Base-by-base conservation (phyloP, 2,113 vertebrate species). In the Triplophysa rosa region DNA sequence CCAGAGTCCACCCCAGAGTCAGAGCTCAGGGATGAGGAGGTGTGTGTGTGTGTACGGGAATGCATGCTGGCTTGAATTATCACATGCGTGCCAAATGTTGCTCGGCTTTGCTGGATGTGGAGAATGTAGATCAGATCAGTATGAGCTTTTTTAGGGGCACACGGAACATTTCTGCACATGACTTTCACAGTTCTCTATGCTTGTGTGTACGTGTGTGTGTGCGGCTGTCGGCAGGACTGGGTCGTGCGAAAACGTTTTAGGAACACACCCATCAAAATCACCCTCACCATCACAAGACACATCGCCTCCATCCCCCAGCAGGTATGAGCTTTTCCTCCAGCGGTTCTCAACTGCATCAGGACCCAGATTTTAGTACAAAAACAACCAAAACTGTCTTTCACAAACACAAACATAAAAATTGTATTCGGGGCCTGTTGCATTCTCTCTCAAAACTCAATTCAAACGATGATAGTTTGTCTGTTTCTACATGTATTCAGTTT, bases 301-400 rank as follows among this genome's bases (percentile, higher is more conserved):
- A 67, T 94, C 90, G 5, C 93, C 91, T 88, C 93, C 95, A 24
- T 96, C 96, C 78, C 93, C 95, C 82, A 97, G 91, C 95, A 96
- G 96, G 96, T 96, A 82, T 8, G 65, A 69, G 40, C 77, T 62
- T 23, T n/a, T 26, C 45, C 61, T 11, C 56, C 56, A 58, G 49
- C 19, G 49, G 49, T 52, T 52, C 49, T 17, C 14, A 52, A 52
- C 49, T 17, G 16, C 4, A 16, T 52, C 5, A 16, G 14, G 14
- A 52, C 49, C 49, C 13, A 52, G 49, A 52, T 52, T 52, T 52
- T 52, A 52, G 14, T 3, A 49, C 3, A 11, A 49, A 14, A 49
- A 14, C 14, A 49, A 49, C 4, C 47, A 24, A 24, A 24, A 24
- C 24, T 24, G 24, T 24, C 24, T 24, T 24, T 24, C 24, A 2